phyloP scores from a whole-genome alignment of 2,888 invertebrate genomes.

The Polymixis flavicincta region DNA sequence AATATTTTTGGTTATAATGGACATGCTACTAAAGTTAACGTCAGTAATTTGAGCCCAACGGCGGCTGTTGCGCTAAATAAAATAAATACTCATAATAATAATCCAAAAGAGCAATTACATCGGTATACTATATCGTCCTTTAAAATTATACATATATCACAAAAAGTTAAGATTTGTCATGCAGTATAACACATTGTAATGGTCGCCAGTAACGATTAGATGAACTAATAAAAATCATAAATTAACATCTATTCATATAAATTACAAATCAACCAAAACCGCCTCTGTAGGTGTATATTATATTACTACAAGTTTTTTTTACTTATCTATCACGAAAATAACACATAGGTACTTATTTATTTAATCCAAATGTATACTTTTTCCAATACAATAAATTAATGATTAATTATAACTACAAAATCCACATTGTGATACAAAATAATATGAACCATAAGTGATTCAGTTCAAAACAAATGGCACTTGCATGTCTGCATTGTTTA shows the following conservation, averaged over 20 bases:
- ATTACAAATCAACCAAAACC: slow-evolving; percentile 84
- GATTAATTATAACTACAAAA: slow-evolving; percentile 81
- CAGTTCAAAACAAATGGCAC: slow-evolving; percentile 89
- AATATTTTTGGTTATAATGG: slow-evolving; percentile 77
- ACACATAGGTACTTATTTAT: slow-evolving; percentile 86
- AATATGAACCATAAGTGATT: slow-evolving; percentile 79
- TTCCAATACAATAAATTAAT: slow-evolving; percentile 83
- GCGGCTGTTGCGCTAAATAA: slow-evolving; percentile 75
- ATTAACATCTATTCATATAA: slow-evolving; percentile 75
- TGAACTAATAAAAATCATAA: slow-evolving; percentile 69
- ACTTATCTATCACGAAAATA: slow-evolving; percentile 89
- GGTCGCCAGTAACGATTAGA: slow-evolving; percentile 79
- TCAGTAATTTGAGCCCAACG: slow-evolving; percentile 80
- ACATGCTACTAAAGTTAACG: slow-evolving; percentile 71
- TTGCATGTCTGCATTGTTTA: slow-evolving; percentile 87
- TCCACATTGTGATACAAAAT: slow-evolving; percentile 80
- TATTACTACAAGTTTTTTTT: slow-evolving; percentile 83
- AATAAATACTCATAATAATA: slow-evolving; percentile 77
- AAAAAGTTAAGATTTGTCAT: slow-evolving; percentile 79
- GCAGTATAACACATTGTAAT: slow-evolving; percentile 76
- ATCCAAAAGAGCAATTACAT: slow-evolving; percentile 64
- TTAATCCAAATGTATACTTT: slow-evolving; percentile 84
- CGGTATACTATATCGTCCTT: slow-evolving; percentile 58
- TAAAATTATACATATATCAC: slow-evolving; percentile 67
- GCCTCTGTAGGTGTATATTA: slow-evolving; percentile 80